These are phyloP conservation scores for Spatulosminthurus flaviceps DNA, from an alignment of 2,888 invertebrate genomes.

Conservation along the genomic window DNA sequence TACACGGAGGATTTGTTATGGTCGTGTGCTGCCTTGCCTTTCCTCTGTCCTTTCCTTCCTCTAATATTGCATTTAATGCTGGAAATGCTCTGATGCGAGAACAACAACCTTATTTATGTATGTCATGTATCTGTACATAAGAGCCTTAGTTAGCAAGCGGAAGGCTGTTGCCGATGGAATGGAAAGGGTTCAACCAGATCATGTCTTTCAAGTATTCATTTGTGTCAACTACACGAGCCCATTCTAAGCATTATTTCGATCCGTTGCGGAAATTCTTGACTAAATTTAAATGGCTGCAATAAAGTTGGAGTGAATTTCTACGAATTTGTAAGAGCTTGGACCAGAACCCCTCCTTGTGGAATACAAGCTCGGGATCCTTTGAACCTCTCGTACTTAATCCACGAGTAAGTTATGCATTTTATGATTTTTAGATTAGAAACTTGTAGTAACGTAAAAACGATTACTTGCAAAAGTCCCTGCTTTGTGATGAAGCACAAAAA, in stretches of 20 bases:
- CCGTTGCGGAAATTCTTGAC: constrained; percentile 1
- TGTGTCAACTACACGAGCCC: constrained; percentile 23
- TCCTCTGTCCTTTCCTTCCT: not conserved
- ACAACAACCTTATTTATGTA: not conserved
- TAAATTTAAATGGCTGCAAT: constrained; percentile 9
- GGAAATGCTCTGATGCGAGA: not conserved
- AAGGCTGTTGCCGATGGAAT: not conserved
- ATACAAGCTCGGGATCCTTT: not conserved
- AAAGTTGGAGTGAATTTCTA: not conserved
- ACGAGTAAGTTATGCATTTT: not conserved
- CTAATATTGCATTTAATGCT: not conserved
- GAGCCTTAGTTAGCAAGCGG: not conserved
- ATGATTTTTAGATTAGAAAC: constrained; percentile 12
- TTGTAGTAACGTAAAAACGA: not conserved
- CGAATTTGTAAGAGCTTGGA: too few species aligned
- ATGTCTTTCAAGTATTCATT: constrained; percentile 31
- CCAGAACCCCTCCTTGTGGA: too few species aligned
- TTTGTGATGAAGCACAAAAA: too few species aligned
- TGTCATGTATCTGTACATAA: not conserved
- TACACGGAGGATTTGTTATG: constrained; percentile 21
- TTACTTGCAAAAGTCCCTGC: not conserved
- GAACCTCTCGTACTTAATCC: not conserved
- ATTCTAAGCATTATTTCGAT: constrained; percentile 13
- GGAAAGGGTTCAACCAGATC: constrained; percentile 13
- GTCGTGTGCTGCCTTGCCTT: constrained; percentile 11